phyloP scores from a whole-genome alignment of 1,140 invertebrate genomes.

The Drosophila repletoides region DNA sequence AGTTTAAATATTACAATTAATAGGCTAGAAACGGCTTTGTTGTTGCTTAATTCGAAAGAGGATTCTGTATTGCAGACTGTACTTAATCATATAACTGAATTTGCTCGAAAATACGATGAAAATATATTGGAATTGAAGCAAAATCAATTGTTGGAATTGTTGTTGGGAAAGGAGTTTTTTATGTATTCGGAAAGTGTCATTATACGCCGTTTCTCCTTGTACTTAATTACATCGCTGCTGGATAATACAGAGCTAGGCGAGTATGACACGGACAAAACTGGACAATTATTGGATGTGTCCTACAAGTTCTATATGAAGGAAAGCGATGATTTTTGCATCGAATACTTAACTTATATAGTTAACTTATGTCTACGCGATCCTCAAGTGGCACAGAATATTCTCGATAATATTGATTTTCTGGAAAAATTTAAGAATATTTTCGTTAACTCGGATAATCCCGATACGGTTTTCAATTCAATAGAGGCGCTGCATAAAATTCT shows the following conservation, averaged over 20 bases:
- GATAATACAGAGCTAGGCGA: slow-evolving; percentile 59
- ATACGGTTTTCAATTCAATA: slow-evolving; percentile 62
- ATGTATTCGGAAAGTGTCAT: slow-evolving; percentile 47
- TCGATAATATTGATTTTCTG: slow-evolving; percentile 49
- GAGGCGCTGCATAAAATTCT: slow-evolving; percentile 64
- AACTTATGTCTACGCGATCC: slow-evolving; percentile 69
- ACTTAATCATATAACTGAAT: slow-evolving; percentile 65
- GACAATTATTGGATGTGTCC: slow-evolving; percentile 34
- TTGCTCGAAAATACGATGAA: slow-evolving; percentile 49
- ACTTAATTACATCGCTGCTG: slow-evolving; percentile 51
- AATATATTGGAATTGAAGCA: slow-evolving; percentile 57
- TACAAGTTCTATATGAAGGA: slow-evolving; percentile 51
- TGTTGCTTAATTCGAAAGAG: slow-evolving; percentile 62
- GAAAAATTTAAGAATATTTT: slow-evolving; percentile 58
- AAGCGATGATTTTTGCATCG: slow-evolving; percentile 65
- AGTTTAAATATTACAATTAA: slow-evolving; percentile 55
- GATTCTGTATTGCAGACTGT: slow-evolving; percentile 54
- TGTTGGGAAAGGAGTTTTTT: slow-evolving; percentile 57
- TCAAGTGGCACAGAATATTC: slow-evolving; percentile 46
- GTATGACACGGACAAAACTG: slow-evolving; percentile 41
- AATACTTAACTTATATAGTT: slow-evolving; percentile 65
- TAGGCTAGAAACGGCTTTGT: slow-evolving; percentile 49
- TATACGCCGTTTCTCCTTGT: slow-evolving; percentile 62
- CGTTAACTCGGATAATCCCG: slow-evolving; percentile 61
- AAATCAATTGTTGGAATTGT: slow-evolving; percentile 44